phyloP scores from a whole-genome alignment of 92 coral and sea anemone species.

The Heliopora coerulea region DNA sequence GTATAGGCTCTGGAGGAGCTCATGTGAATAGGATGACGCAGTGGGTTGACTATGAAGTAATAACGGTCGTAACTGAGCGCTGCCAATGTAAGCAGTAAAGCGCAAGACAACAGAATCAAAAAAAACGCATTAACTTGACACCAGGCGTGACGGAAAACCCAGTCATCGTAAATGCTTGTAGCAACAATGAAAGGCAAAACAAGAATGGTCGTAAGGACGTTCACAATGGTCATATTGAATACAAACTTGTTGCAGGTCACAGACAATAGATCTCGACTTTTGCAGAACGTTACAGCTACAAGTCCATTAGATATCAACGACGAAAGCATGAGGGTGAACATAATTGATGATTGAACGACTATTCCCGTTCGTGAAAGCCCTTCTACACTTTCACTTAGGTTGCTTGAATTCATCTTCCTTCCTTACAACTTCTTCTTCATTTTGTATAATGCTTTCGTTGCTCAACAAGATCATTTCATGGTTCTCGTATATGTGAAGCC shows the following conservation, averaged over 20 bases:
- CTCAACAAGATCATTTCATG: background rate
- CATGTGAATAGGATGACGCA: conserved; percentile 76
- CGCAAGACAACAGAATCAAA: conserved; percentile 65
- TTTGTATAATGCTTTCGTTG: background rate
- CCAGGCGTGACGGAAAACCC: conserved; percentile 81
- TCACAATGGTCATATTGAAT: conserved; percentile 73
- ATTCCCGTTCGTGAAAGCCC: conserved; percentile 12
- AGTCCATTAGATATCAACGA: conserved; percentile 75
- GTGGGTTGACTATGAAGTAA: conserved; percentile 87
- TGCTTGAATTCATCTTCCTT: conserved; percentile 29
- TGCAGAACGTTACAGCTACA: conserved; percentile 68
- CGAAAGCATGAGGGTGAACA: conserved; percentile 60
- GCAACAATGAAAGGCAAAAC: conserved; percentile 83
- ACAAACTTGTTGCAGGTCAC: conserved; percentile 82
- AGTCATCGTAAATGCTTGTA: conserved; percentile 60
- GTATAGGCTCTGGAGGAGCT: conserved; percentile 65
- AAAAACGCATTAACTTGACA: conserved; percentile 81
- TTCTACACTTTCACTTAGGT: conserved; percentile 1
- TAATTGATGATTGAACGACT: conserved; percentile 60
- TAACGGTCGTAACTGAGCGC: conserved; percentile 88
- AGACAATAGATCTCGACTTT: conserved; percentile 66
- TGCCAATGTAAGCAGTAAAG: conserved; percentile 72
- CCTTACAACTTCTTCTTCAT: background rate
- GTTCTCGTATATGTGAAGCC: background rate
- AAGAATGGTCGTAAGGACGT: conserved; percentile 57